Percentiles rank a stretch among this genome's conserved stretches.
These are phyloP conservation scores for Leucoraja erinaceus DNA, from an alignment of 2,113 vertebrate species.

Conservation along the genomic window DNA sequence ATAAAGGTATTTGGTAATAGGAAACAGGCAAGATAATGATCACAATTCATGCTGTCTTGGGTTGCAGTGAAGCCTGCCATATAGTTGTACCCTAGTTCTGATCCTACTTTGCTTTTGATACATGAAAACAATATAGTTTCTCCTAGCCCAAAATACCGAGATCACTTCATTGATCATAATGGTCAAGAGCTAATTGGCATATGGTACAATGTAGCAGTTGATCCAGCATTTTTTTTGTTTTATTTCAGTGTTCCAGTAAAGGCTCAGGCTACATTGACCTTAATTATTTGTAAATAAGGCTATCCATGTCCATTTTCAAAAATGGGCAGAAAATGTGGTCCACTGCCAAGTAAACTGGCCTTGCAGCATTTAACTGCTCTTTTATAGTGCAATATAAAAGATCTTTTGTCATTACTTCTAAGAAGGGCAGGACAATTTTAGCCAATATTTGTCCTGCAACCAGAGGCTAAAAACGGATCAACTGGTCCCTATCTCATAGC, in stretches of 20 bases:
- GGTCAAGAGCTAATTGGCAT: background rate
- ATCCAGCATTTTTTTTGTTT: background rate
- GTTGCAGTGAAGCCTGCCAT: background rate
- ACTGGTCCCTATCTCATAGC: too few species aligned
- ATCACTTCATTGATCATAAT: background rate
- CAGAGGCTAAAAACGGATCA: too few species aligned
- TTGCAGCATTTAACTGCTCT: too few species aligned
- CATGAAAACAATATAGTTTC: background rate
- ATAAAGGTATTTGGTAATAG: background rate
- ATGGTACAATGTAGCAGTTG: background rate
- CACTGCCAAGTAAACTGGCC: too few species aligned
- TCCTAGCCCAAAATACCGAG: background rate
- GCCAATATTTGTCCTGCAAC: too few species aligned
- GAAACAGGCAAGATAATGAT: background rate
- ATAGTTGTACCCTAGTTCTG: background rate
- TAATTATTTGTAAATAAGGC: too few species aligned
- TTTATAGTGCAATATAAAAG: too few species aligned
- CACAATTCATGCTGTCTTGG: background rate
- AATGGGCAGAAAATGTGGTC: too few species aligned
- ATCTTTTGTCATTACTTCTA: too few species aligned
- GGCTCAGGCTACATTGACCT: background rate
- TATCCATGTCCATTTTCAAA: too few species aligned
- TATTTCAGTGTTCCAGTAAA: background rate
- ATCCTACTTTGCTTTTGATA: background rate
- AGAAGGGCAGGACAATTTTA: too few species aligned